phyloP scores from a whole-genome alignment of 2,888 invertebrate species.

The Eledona agricola region DNA sequence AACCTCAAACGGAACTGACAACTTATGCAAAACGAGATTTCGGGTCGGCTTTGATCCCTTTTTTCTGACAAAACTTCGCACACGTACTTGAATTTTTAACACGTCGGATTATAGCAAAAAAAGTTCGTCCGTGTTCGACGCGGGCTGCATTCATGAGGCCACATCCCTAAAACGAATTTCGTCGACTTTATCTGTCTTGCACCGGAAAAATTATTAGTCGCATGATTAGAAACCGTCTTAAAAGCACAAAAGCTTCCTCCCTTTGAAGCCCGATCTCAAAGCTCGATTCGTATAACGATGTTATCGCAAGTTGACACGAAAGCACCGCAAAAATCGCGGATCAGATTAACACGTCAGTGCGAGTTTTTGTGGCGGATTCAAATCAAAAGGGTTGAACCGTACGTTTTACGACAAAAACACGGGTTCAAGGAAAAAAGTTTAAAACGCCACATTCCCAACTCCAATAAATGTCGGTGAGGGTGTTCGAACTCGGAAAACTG shows the following conservation, averaged over 20 bases:
- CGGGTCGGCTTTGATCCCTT: conserved; percentile 2
- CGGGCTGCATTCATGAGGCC: too few relatives aligned
- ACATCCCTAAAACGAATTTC: background rate
- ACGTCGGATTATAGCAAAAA: background rate
- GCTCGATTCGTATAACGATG: conserved; percentile 23
- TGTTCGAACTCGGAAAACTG: conserved; percentile 3
- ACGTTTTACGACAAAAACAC: too few relatives aligned
- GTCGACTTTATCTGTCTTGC: conserved; percentile 11
- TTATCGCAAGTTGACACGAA: conserved; percentile 24
- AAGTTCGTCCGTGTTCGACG: too few relatives aligned
- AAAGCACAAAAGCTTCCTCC: too few relatives aligned
- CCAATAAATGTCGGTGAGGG: conserved; percentile 14
- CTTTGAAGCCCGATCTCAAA: conserved; percentile 18
- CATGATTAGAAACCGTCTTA: conserved; percentile 24
- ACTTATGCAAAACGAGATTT: conserved; percentile 23
- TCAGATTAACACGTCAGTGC: conserved; percentile 14
- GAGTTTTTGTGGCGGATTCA: conserved; percentile 5
- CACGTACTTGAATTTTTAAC: conserved; percentile 15
- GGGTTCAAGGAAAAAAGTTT: conserved; percentile 3
- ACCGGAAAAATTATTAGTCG: conserved; percentile 21
- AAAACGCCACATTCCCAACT: conserved; percentile 10
- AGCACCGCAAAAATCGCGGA: conserved; percentile 6
- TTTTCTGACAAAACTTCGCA: conserved; percentile 9
- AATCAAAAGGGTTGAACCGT: conserved; percentile 5
- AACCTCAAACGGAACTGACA: conserved; percentile 12